These are phyloP conservation scores for Melozone crissalis DNA, from an alignment of 2,113 vertebrate species.

Conservation along the genomic window DNA sequence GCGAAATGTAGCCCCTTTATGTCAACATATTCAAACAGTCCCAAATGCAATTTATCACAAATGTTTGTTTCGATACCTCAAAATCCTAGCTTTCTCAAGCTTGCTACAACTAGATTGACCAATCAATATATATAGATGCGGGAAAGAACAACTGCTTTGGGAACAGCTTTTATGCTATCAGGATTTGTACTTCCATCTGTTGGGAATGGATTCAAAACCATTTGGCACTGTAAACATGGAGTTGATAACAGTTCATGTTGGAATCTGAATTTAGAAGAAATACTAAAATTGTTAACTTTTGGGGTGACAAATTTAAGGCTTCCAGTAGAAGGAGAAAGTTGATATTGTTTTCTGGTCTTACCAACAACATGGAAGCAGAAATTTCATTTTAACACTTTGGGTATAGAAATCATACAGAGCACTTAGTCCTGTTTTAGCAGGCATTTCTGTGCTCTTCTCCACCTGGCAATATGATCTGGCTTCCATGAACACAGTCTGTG, in stretches of 20 bases:
- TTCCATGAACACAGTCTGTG: background rate
- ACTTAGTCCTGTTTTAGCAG: background rate
- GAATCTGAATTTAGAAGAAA: slow-evolving; percentile 16
- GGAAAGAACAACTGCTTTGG: background rate
- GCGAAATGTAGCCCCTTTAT: background rate
- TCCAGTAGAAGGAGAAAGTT: background rate
- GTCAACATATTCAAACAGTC: background rate
- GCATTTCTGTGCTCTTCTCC: background rate
- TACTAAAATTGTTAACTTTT: background rate
- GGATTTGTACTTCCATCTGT: slow-evolving; percentile 38
- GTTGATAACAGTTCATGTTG: background rate
- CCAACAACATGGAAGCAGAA: background rate
- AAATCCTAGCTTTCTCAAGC: background rate
- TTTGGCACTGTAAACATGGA: background rate
- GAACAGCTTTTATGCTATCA: background rate
- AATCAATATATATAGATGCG: background rate
- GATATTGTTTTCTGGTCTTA: background rate
- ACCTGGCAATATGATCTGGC: background rate
- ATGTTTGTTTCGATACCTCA: background rate
- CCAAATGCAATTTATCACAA: background rate
- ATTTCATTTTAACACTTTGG: background rate
- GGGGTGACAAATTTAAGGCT: background rate
- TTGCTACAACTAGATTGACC: slow-evolving; percentile 20
- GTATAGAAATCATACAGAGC: background rate
- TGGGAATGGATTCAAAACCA: slow-evolving; percentile 18